Percentiles rank a stretch among this genome's conserved stretches.
Evolutionary conservation across 2,888 invertebrate species (phyloP).

Genomic region (Cyaniris semiargus): DNA sequence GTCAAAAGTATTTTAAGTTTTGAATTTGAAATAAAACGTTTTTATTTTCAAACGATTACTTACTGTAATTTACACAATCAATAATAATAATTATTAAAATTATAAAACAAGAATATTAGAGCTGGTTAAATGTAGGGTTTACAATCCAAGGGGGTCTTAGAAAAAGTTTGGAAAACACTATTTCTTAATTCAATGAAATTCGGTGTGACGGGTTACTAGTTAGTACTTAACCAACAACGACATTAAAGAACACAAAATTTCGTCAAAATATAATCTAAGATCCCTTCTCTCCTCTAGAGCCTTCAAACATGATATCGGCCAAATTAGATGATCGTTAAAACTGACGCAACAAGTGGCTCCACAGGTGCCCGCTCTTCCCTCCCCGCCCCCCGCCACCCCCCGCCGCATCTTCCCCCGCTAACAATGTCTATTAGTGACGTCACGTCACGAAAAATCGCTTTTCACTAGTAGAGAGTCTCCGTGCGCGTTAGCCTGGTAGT

Average conservation of each 20-base stretch:
- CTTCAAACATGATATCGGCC: constrained; percentile 24
- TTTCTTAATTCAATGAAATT: background rate
- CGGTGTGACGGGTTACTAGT: no score
- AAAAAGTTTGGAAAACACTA: background rate
- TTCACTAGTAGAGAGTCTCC: background rate
- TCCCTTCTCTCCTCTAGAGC: background rate
- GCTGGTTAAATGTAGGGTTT: background rate
- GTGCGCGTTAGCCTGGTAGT: background rate
- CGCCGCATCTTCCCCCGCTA: background rate
- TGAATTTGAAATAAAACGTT: background rate
- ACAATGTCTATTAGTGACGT: constrained; percentile 16
- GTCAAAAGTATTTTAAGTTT: background rate
- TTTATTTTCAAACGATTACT: background rate
- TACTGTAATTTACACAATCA: no score
- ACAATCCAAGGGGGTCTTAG: background rate
- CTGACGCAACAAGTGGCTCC: constrained; percentile 49
- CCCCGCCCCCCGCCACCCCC: constrained; percentile 35
- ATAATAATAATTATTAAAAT: no score
- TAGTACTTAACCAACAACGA: background rate
- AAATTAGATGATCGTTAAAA: constrained; percentile 35
- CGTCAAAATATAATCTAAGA: background rate
- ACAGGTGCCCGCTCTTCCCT: constrained; percentile 51
- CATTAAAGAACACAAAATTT: background rate
- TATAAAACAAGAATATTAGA: no score
- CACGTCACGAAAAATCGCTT: background rate